Evolutionary conservation across 2,113 vertebrate genomes (phyloP).

Genomic region (Parus major): DNA sequence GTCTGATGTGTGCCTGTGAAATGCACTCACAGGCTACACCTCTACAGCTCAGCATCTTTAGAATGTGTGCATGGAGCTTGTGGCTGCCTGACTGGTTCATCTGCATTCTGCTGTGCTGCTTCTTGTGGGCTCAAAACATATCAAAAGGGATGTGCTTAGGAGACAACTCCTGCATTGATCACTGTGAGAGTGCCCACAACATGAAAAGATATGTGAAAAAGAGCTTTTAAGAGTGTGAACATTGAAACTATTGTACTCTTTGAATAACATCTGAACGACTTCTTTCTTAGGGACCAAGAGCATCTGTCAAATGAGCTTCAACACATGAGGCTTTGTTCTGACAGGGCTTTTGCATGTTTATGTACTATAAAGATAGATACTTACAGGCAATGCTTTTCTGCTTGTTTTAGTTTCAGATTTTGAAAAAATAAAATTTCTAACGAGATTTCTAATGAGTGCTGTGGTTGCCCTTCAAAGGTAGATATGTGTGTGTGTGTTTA

Average conservation of each 20-base stretch:
- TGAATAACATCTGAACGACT: background rate
- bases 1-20: background rate
- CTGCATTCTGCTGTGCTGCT: background rate
- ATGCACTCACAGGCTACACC: background rate
- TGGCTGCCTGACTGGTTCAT: background rate
- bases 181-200: background rate
- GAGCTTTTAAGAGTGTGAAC: background rate
- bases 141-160: background rate
- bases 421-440: background rate
- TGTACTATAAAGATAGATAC: background rate
- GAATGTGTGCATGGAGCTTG: background rate
- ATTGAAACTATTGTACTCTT: background rate
- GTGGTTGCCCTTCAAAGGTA: background rate
- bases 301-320: background rate
- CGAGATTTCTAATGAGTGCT: background rate
- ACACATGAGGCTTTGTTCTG: background rate
- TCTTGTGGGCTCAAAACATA: background rate
- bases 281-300: background rate
- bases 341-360: background rate
- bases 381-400: background rate
- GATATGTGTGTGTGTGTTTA: background rate
- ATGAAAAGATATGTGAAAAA: background rate
- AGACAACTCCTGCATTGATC: background rate
- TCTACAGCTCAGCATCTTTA: background rate
- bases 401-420: background rate